Percentiles rank a stretch among this genome's conserved stretches.
phyloP scores from a whole-genome alignment of 2,888 invertebrate genomes.

The Pachydiplax longipennis region DNA sequence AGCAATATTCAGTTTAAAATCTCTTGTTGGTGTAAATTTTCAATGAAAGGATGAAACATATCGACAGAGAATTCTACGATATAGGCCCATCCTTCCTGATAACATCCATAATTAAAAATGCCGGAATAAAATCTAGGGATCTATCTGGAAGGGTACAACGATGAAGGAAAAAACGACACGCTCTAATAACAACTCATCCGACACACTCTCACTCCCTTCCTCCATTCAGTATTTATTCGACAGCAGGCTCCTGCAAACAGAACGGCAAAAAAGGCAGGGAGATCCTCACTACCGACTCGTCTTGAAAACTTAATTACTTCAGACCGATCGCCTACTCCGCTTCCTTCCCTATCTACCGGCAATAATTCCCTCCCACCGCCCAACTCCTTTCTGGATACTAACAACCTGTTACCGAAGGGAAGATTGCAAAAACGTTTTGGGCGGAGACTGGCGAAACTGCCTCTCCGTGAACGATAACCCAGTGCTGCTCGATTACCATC shows the following conservation, averaged over 20 bases:
- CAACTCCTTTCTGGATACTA: neutral
- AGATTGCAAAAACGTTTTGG: constrained; percentile 18
- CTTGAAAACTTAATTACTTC: constrained; percentile 28
- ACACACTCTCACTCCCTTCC: neutral
- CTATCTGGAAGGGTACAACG: neutral
- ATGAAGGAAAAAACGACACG: neutral
- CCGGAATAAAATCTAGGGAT: too few species aligned
- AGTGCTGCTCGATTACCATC: constrained; percentile 24
- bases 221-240: neutral
- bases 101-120: too few species aligned
- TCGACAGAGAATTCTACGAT: too few species aligned
- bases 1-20: too few species aligned
- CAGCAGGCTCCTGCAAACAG: neutral
- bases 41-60: too few species aligned
- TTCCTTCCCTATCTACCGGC: neutral
- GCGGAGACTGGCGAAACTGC: constrained; percentile 29
- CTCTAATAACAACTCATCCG: neutral
- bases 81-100: too few species aligned
- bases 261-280: neutral
- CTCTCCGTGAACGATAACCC: constrained; percentile 37
- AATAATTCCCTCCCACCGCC: neutral
- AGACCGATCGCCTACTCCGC: neutral
- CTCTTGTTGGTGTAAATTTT: too few species aligned
- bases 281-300: neutral
- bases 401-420: constrained; percentile 27